Base-by-base conservation (phyloP, 92 coral and sea anemone species). In the Diadumene lineata region DNA sequence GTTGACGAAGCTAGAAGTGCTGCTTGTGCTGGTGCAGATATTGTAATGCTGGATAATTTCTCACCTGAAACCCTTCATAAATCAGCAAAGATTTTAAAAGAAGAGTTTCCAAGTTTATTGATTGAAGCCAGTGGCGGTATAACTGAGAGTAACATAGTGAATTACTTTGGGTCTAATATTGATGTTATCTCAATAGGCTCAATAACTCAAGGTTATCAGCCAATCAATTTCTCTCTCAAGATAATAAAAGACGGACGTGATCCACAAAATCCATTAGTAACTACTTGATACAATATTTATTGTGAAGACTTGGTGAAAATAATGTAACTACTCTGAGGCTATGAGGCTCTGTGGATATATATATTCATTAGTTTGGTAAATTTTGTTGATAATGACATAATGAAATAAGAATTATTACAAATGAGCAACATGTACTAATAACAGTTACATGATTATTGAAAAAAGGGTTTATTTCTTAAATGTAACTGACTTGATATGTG, bases 41-140 rank as follows among this genome's bases (percentile, higher is more conserved):
- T 96, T 26, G 90, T 92, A 16, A 96, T 96, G 99, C 70, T 96
- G 24, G 99, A 96, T 60, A 96, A 96, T 72, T 92, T 96, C 60
- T 85, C 79, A 25, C 96, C 96, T 24, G 68, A 77, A 64, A 79
- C 87, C n/a, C 91, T 96, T 31, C 97, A 96, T 74, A 79, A 57
- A 18, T 66, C 96, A 23, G 97, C 99, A 10, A 83, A 55, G 24
- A 66, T 73, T 3, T 76, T 96, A 28, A 96, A 91, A 81, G 67
- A 60, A 31, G 96, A 96, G 53, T 96, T 88, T 78, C 91, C 99
- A 7, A 74, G 81, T 75, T 61, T 96, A 33, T 69, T 85, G 71
- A 82, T 92, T 63, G 99, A 96, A 79, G 99, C 97, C 26, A 96
- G 99, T 71, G 99, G 99, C 19, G 97, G 99, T 9, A 85, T 96